phyloP scores from a whole-genome alignment of 2,797 vertebrate species.

The Lagocephalus sceleratus region DNA sequence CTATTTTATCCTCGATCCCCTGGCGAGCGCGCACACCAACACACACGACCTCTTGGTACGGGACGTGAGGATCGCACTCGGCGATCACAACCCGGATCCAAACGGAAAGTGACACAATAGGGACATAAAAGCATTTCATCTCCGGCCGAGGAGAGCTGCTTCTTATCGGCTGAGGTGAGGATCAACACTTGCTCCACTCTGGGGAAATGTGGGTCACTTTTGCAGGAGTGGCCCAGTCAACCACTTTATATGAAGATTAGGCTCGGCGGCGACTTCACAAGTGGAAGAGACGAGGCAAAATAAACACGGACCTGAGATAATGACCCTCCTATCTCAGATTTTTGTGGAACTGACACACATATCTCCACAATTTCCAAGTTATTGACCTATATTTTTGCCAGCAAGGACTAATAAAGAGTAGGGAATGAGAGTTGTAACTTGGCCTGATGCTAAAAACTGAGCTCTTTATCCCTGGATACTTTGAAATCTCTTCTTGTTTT shows the following conservation, averaged over 20 bases:
- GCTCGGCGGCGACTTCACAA: constrained; percentile 27
- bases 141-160: constrained; percentile 40
- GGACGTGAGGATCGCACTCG: constrained; percentile 13
- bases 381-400: no score
- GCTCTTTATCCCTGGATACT: no score
- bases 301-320: constrained; percentile 42
- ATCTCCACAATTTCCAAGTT: no score
- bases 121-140: constrained; percentile 58
- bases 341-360: background rate
- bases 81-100: constrained; percentile 46
- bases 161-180: constrained; percentile 49
- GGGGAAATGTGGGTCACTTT: constrained; percentile 29
- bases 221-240: constrained; percentile 47
- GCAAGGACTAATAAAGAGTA: no score
- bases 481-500: no score
- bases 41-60: background rate
- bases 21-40: constrained; percentile 13
- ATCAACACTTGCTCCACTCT: constrained; percentile 38
- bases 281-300: constrained; percentile 43
- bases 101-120: constrained; percentile 69
- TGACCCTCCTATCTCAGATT: constrained; percentile 18
- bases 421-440: no score
- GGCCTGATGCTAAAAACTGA: no score
- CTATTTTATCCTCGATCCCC: constrained; percentile 27
- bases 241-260: constrained; percentile 56